phyloP scores from a whole-genome alignment of 1,140 invertebrate genomes.

The Plectrocnemia conspersa region DNA sequence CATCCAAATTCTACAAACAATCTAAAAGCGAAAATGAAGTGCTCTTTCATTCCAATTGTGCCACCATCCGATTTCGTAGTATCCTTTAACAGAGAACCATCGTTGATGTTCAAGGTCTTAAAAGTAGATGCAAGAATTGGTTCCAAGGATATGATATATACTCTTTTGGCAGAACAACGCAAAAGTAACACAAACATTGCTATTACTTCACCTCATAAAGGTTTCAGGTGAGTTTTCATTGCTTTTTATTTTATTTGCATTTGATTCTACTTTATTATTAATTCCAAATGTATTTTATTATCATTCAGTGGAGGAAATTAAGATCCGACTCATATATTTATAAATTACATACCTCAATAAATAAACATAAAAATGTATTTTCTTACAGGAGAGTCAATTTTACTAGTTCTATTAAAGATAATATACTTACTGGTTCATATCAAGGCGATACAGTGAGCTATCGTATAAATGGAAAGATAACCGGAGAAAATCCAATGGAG shows the following conservation, averaged over 20 bases:
- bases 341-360: conserved; percentile 1
- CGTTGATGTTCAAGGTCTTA: conserved; percentile 34
- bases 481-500: conserved; percentile 43
- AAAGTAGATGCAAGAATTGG: conserved; percentile 39
- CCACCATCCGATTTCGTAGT: conserved; percentile 38
- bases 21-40: conserved; percentile 44
- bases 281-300: background rate
- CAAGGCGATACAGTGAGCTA: conserved; percentile 43
- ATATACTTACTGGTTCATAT: conserved; percentile 41
- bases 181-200: conserved; percentile 38
- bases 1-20: conserved; percentile 46
- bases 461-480: conserved; percentile 44
- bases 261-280: background rate
- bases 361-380: conserved; percentile 12
- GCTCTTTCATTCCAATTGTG: conserved; percentile 41
- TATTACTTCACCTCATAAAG: conserved; percentile 42
- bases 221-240: conserved; percentile 40
- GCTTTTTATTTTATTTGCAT: background rate
- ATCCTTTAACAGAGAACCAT: conserved; percentile 36
- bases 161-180: conserved; percentile 43
- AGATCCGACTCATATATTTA: background rate
- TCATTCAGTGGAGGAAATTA: background rate
- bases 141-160: conserved; percentile 39
- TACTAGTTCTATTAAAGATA: conserved; percentile 41
- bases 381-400: conserved; percentile 46